phyloP scores from a whole-genome alignment of 1,140 invertebrate genomes.

The Neodiprion lecontei region DNA sequence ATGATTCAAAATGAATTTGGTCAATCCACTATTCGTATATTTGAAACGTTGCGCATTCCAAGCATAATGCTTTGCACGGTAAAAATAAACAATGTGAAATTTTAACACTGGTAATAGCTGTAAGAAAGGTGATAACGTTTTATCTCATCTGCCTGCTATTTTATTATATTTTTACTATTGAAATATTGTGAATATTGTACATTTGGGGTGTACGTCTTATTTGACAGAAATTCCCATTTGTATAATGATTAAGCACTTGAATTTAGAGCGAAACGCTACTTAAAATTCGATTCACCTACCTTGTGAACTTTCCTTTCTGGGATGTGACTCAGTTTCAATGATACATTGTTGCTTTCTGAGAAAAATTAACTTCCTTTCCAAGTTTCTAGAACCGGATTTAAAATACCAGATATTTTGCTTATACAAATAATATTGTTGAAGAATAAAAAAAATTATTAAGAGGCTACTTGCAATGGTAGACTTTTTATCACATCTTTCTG shows the following conservation, averaged over 20 bases:
- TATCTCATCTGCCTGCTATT: conserved; percentile 18
- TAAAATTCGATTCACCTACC: neutral
- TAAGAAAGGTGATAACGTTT: neutral
- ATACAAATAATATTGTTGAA: neutral
- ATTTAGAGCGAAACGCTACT: conserved; percentile 2
- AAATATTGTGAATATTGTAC: neutral
- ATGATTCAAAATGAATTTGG: conserved; percentile 3
- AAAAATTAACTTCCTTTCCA: neutral
- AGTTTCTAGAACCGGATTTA: neutral
- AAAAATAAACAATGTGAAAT: neutral
- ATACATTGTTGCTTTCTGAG: neutral
- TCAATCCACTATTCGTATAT: conserved; percentile 5
- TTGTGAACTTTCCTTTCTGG: neutral
- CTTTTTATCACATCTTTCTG: neutral
- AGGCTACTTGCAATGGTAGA: neutral
- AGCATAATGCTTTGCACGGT: neutral
- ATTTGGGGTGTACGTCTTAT: neutral
- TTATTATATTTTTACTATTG: neutral
- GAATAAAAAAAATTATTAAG: neutral
- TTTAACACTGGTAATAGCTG: neutral
- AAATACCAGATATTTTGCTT: neutral
- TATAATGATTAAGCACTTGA: neutral
- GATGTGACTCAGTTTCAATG: neutral
- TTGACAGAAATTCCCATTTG: neutral
- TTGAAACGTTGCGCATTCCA: conserved; percentile 12